These are phyloP conservation scores for Sebastes flavidus DNA, from an alignment of 2,797 vertebrate species.

Conservation along the genomic window DNA sequence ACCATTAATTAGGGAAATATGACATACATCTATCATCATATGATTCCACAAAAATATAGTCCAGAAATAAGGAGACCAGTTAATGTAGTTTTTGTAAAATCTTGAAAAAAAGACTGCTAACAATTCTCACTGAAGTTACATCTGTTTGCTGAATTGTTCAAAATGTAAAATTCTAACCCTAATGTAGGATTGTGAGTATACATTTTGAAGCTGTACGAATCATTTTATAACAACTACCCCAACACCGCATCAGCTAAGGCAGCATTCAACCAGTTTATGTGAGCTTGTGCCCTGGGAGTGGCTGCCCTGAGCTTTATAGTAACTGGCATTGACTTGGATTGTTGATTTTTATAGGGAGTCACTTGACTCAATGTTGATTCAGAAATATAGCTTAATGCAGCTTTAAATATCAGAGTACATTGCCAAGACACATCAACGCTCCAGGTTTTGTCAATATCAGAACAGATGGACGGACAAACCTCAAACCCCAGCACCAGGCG, in stretches of 20 bases:
- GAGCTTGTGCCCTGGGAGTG: constrained; percentile 2
- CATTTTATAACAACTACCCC: neutral
- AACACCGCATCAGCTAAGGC: constrained; percentile 7
- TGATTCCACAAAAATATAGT: neutral
- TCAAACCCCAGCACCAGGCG: neutral
- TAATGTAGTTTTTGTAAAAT: neutral
- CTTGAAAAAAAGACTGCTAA: neutral
- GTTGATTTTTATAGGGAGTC: constrained; percentile 55
- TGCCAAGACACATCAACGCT: constrained; percentile 27
- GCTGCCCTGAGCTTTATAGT: constrained; percentile 34
- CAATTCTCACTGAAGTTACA: neutral
- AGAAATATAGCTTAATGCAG: constrained; percentile 43
- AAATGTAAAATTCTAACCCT: neutral
- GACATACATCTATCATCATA: neutral
- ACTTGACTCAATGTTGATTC: constrained; percentile 39
- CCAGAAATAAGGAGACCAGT: neutral
- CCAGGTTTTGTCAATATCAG: constrained; percentile 30
- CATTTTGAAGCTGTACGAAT: neutral
- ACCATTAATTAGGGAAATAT: neutral
- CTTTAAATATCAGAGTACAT: constrained; percentile 32
- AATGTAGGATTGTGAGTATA: neutral
- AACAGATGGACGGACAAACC: constrained; percentile 31
- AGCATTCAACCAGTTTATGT: constrained; percentile 17
- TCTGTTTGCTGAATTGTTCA: neutral
- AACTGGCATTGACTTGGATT: constrained; percentile 37